phyloP scores from a whole-genome alignment of 1,140 invertebrate genomes.

The Cydia fagiglandana region DNA sequence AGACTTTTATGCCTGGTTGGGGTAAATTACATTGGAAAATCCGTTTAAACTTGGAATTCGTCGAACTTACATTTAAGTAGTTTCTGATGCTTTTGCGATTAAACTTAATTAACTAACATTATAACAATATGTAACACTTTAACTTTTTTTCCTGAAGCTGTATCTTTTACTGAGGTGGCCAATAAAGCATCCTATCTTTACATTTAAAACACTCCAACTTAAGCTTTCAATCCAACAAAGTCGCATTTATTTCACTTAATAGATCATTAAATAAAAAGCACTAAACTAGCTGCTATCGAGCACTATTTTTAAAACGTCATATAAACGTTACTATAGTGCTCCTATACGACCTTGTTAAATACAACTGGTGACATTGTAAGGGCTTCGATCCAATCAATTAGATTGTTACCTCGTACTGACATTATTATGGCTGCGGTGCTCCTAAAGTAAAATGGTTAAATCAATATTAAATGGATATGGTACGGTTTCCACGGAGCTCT shows the following conservation, averaged over 20 bases:
- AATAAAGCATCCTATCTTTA: no score
- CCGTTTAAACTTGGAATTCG: no score
- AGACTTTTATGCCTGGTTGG: no score
- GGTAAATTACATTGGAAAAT: no score
- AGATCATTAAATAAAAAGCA: conserved; percentile 30
- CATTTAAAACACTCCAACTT: neutral
- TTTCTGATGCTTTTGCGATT: no score
- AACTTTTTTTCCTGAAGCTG: no score
- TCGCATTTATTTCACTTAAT: conserved; percentile 16
- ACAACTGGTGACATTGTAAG: conserved; percentile 16
- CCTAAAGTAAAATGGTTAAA: neutral
- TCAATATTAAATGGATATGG: neutral
- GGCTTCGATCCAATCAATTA: conserved; percentile 25
- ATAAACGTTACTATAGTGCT: neutral
- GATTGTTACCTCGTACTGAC: conserved; percentile 3
- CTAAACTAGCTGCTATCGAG: neutral
- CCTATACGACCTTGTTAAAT: conserved; percentile 8
- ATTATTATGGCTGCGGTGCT: conserved; percentile 21
- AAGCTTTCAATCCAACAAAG: conserved; percentile 19
- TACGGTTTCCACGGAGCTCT: no score
- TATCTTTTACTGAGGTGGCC: no score
- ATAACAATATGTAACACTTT: no score
- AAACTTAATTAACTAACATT: no score
- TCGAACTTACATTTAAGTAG: no score
- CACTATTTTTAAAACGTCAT: neutral